A percentile compares a stretch with the other conserved stretches of the same genome.
Conservation (phyloP, 2,888 invertebrate genomes). For the Horisme vitalbata region DNA sequence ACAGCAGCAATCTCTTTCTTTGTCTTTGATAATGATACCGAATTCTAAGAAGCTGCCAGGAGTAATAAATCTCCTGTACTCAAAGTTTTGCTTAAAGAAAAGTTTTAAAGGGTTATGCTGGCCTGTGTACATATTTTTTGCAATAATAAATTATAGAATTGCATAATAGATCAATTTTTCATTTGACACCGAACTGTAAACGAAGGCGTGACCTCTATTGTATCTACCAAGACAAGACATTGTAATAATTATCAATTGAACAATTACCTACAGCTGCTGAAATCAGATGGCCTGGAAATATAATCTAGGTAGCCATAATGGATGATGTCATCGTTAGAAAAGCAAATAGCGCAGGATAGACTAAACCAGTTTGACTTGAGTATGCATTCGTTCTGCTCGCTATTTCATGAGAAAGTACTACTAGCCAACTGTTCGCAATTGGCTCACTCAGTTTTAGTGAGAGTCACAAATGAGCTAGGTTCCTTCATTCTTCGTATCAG, state of each 20-base stretch:
- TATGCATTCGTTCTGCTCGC: neutral
- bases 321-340: neutral
- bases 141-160: neutral
- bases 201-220: slow-evolving; percentile 12
- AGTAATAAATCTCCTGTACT: no score
- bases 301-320: neutral
- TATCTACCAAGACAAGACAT: slow-evolving; percentile 6
- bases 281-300: neutral
- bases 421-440: no score
- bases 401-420: neutral
- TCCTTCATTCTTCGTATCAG: no score
- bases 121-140: no score
- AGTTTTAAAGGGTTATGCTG: no score
- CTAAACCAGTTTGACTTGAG: neutral
- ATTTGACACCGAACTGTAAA: slow-evolving; percentile 26
- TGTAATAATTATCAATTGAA: slow-evolving; percentile 18
- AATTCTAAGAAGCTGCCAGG: no score
- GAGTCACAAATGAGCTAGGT: no score
- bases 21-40: no score
- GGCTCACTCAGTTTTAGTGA: no score
- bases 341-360: neutral
- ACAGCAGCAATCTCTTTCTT: neutral
- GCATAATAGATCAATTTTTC: slow-evolving; percentile 7
- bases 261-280: slow-evolving; percentile 4
- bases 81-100: no score